Percentiles rank a stretch among this genome's conserved stretches.
Conservation (phyloP, 2,888 invertebrate genomes). For the Eupithecia subumbrata region DNA sequence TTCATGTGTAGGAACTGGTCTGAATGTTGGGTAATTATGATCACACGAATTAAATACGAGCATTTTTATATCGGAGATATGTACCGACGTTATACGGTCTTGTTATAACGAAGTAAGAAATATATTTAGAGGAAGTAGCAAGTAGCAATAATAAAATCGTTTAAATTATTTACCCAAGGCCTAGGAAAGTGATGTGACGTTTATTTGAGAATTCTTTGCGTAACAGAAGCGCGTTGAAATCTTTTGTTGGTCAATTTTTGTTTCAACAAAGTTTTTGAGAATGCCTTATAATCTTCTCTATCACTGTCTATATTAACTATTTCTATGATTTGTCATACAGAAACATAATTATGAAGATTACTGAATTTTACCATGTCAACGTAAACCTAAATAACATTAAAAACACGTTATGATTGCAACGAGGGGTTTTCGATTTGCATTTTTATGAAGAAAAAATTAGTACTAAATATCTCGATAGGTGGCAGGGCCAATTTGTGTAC, state of each 20-base stretch:
- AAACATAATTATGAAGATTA: too few relatives aligned
- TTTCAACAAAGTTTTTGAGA: not conserved
- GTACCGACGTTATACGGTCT: not conserved
- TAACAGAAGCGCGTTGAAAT: slow-evolving; percentile 29
- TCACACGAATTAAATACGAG: slow-evolving; percentile 13
- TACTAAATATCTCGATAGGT: too few relatives aligned
- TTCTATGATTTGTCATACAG: too few relatives aligned
- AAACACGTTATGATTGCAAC: too few relatives aligned
- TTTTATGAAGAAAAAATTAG: too few relatives aligned
- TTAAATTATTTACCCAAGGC: not conserved
- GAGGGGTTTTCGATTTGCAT: too few relatives aligned
- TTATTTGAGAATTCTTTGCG: not conserved
- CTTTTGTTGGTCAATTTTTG: slow-evolving; percentile 19
- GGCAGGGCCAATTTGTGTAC: too few relatives aligned
- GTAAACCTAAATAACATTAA: too few relatives aligned
- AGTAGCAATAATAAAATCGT: not conserved
- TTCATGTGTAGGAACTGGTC: slow-evolving; percentile 24
- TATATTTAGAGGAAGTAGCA: not conserved
- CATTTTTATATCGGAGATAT: not conserved
- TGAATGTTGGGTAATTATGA: slow-evolving; percentile 26
- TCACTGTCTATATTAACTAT: not conserved
- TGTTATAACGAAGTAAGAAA: not conserved
- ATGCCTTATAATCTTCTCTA: not conserved
- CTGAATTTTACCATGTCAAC: too few relatives aligned
- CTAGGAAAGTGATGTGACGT: not conserved